These are phyloP conservation scores for Cryptops parisi DNA, from an alignment of 2,888 invertebrate species.

Conservation along the genomic window DNA sequence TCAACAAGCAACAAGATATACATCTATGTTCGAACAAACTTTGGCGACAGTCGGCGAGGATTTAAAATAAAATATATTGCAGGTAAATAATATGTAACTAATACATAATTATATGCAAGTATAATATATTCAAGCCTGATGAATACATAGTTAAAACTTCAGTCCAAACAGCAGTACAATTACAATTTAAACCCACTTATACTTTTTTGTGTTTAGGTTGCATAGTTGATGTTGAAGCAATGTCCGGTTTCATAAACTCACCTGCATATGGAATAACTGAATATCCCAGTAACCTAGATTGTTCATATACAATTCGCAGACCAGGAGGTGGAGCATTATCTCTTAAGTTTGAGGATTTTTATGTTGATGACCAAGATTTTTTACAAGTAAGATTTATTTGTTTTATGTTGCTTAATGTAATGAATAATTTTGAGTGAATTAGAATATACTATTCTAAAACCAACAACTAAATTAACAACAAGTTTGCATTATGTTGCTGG, in stretches of 20 bases:
- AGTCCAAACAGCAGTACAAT: no score
- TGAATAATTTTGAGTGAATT: no score
- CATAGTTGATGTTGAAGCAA: constrained; percentile 64
- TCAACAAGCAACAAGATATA: constrained; percentile 80
- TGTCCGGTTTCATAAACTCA: constrained; percentile 73
- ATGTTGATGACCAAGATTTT: constrained; percentile 72
- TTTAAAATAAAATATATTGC: constrained; percentile 74
- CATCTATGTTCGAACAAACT: constrained; percentile 78
- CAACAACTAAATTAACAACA: no score
- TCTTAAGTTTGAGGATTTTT: constrained; percentile 71
- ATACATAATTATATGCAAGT: no score
- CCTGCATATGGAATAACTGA: constrained; percentile 71
- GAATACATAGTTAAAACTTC: no score
- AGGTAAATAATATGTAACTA: constrained; percentile 36
- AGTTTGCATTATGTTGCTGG: no score
- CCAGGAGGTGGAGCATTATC: constrained; percentile 73
- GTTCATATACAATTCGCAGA: constrained; percentile 69
- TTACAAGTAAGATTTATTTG: constrained; percentile 57
- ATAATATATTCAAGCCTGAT: no score
- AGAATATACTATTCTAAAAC: no score
- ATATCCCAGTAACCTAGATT: constrained; percentile 87
- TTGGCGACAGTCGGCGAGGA: constrained; percentile 77
- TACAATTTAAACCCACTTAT: no score
- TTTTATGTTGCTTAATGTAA: no score
- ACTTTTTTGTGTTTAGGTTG: constrained; percentile 57